Percentiles rank a stretch among this genome's conserved stretches.
These are phyloP conservation scores for Strigops habroptila DNA, from an alignment of 2,113 vertebrate species.

Conservation along the genomic window DNA sequence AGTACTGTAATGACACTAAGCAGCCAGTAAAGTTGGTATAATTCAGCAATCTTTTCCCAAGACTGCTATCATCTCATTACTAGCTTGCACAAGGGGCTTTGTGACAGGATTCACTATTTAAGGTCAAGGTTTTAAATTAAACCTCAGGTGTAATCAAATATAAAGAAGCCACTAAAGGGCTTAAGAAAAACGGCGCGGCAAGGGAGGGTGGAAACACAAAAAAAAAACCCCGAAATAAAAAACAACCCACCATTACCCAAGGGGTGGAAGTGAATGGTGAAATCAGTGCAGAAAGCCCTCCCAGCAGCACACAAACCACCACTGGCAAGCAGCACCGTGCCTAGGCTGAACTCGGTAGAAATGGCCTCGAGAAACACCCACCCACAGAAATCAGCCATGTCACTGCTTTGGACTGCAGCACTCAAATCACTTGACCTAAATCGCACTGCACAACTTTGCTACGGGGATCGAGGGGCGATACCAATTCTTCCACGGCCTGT, in stretches of 20 bases:
- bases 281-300: background rate
- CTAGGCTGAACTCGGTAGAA: fast-evolving
- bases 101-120: background rate
- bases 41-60: background rate
- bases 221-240: background rate
- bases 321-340: fast-evolving
- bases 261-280: background rate
- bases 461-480: background rate
- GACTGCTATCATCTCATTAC: fast-evolving
- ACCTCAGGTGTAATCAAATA: background rate
- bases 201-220: background rate
- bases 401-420: fast-evolving
- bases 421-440: background rate
- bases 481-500: fast-evolving
- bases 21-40: background rate
- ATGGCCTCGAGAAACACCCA: background rate
- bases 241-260: no score
- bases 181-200: background rate
- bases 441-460: fast-evolving
- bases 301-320: background rate
- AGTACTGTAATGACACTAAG: background rate
- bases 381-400: fast-evolving
- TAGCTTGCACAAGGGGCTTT: background rate
- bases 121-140: background rate
- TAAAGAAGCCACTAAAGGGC: background rate